Percentiles rank a stretch among this genome's conserved stretches.
Conservation (phyloP, 2,113 vertebrate genomes). For the Hiodon alosoides region DNA sequence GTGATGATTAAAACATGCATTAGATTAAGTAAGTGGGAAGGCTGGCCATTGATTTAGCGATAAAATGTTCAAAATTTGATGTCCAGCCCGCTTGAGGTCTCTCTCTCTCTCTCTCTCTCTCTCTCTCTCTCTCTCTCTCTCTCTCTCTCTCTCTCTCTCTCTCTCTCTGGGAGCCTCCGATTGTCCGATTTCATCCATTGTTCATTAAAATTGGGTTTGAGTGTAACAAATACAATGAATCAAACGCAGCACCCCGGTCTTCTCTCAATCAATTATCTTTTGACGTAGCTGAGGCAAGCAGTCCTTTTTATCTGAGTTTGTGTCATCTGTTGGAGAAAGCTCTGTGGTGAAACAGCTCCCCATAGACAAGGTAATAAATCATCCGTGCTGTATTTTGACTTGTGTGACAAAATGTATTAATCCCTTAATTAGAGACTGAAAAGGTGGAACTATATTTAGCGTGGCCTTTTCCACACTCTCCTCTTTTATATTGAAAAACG, state of each 20-base stretch:
- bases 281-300: constrained; percentile 20
- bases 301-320: neutral
- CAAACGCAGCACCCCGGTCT: neutral
- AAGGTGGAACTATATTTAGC: constrained; percentile 62
- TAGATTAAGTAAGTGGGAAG: constrained; percentile 81
- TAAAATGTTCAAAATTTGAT: constrained; percentile 35
- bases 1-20: constrained; percentile 88
- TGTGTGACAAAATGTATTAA: constrained; percentile 60
- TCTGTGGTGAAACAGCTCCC: constrained; percentile 44
- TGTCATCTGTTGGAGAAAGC: constrained; percentile 19
- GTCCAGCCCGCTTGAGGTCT: neutral
- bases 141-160: constrained; percentile 34
- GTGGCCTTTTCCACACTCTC: constrained; percentile 49
- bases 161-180: constrained; percentile 56
- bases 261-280: constrained; percentile 26
- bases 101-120: too few relatives aligned
- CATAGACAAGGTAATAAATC: constrained; percentile 56
- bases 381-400: constrained; percentile 51
- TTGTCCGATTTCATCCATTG: constrained; percentile 9
- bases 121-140: constrained; percentile 54
- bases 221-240: constrained; percentile 29
- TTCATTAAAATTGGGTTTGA: constrained; percentile 34
- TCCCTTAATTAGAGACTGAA: constrained; percentile 60
- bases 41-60: constrained; percentile 84
- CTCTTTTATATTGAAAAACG: constrained; percentile 26